These are phyloP conservation scores for Triplophysa rosa DNA, from an alignment of 2,113 vertebrate species.

Conservation along the genomic window DNA sequence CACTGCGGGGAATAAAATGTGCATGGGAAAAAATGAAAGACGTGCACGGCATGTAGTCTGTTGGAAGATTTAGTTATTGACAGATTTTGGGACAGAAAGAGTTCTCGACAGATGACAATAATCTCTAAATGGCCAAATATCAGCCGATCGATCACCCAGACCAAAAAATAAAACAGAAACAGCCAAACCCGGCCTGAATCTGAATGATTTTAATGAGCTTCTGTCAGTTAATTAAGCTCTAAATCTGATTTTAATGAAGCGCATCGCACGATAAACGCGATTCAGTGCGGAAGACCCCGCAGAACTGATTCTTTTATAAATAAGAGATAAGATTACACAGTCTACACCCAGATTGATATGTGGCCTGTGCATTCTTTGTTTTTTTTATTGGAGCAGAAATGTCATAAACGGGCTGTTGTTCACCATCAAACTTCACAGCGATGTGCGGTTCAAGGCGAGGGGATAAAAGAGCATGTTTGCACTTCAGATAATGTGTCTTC, in stretches of 20 bases:
- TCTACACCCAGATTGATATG: background rate
- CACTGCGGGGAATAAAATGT: background rate
- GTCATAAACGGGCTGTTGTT: slow-evolving; percentile 30
- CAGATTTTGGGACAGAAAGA: no score
- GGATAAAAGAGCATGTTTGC: background rate
- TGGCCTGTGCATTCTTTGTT: background rate
- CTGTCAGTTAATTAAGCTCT: slow-evolving; percentile 8
- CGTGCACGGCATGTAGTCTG: no score
- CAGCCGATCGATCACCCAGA: no score
- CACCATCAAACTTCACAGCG: background rate
- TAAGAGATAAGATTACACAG: background rate
- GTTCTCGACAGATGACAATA: no score
- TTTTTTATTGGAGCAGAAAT: slow-evolving; percentile 4
- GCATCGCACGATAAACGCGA: background rate
- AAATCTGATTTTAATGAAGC: background rate
- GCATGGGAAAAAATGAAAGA: no score
- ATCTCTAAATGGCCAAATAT: no score
- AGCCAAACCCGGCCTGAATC: background rate
- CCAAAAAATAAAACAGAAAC: no score
- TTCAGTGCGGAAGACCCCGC: background rate
- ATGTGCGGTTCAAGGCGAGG: background rate
- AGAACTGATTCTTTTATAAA: background rate
- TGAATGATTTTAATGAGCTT: background rate
- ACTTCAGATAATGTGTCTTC: slow-evolving; percentile 1
- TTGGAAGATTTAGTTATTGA: no score